phyloP scores from a whole-genome alignment of 2,888 invertebrate genomes.

The Plebejus argus region DNA sequence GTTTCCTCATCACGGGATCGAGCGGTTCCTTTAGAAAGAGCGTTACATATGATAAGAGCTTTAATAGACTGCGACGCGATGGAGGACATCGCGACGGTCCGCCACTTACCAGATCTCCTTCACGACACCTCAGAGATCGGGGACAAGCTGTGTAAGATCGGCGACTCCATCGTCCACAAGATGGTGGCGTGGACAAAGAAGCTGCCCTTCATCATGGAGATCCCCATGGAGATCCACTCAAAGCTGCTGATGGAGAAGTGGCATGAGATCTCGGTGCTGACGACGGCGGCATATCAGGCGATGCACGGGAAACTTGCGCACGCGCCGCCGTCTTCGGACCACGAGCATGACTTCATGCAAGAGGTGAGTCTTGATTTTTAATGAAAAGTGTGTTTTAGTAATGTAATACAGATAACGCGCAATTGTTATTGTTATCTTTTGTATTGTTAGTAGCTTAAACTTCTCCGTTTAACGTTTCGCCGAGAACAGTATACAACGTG shows the following conservation, averaged over 20 bases:
- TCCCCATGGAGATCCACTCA: slow-evolving; percentile 97
- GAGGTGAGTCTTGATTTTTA: slow-evolving; percentile 82
- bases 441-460: too few species aligned
- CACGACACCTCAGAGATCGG: slow-evolving; percentile 95
- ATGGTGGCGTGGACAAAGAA: slow-evolving; percentile 99
- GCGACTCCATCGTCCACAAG: slow-evolving; percentile 98
- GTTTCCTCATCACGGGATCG: slow-evolving; percentile 93
- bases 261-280: slow-evolving; percentile 97
- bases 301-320: slow-evolving; percentile 86
- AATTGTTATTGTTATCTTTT: too few species aligned
- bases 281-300: slow-evolving; percentile 96
- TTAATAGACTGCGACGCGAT: slow-evolving; percentile 98
- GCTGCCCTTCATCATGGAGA: slow-evolving; percentile 97
- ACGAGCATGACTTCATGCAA: slow-evolving; percentile 91
- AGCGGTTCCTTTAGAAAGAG: slow-evolving; percentile 90
- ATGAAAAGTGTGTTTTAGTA: not conserved
- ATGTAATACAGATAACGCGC: too few species aligned
- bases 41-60: slow-evolving; percentile 93
- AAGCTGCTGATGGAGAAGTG: slow-evolving; percentile 98
- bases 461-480: too few species aligned
- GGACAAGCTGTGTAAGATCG: slow-evolving; percentile 96
- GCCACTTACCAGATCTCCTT: slow-evolving; percentile 94
- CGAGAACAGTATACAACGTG: too few species aligned
- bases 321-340: slow-evolving; percentile 71
- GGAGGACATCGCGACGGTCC: slow-evolving; percentile 95